Conservation (phyloP, 2,113 vertebrate species). For the Zingel zingel region DNA sequence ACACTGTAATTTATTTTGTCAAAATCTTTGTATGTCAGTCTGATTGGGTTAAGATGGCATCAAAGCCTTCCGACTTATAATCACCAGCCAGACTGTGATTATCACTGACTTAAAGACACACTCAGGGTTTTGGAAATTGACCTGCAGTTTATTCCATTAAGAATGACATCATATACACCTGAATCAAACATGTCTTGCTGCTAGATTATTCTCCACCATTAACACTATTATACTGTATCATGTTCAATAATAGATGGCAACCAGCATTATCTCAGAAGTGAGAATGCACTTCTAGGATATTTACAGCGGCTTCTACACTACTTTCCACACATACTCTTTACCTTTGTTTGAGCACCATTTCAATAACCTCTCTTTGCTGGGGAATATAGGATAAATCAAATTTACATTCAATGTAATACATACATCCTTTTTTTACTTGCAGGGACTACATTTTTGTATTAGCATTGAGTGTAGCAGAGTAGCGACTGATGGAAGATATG, state of each 20-base stretch:
- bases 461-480: background rate
- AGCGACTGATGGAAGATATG: background rate
- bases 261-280: background rate
- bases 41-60: background rate
- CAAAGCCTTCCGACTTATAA: background rate
- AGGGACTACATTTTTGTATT: background rate
- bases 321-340: background rate
- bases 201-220: background rate
- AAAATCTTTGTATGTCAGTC: background rate
- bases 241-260: background rate
- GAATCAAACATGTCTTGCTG: background rate
- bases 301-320: no score
- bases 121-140: background rate
- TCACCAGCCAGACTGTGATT: background rate
- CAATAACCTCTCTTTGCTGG: background rate
- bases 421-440: background rate
- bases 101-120: background rate
- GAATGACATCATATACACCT: background rate
- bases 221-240: background rate
- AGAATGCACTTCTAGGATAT: background rate
- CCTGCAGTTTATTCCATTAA: background rate
- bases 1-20: background rate
- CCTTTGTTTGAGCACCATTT: background rate
- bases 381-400: background rate
- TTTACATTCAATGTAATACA: background rate